These are phyloP conservation scores for Myotis vivesi DNA, from an alignment of 2,797 vertebrate species.

Conservation along the genomic window DNA sequence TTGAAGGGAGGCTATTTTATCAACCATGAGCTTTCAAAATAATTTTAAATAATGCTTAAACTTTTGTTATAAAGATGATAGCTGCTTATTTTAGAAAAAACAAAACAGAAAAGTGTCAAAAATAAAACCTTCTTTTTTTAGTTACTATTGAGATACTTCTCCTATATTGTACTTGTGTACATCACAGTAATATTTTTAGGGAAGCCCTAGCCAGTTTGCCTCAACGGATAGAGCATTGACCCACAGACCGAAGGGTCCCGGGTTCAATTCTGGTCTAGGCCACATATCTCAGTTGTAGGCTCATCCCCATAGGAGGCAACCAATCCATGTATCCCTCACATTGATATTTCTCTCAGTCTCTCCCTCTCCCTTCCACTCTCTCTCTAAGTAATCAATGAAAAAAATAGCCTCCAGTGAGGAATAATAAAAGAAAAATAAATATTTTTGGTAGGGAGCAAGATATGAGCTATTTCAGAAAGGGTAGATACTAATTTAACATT, in stretches of 20 bases:
- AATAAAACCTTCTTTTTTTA: not conserved
- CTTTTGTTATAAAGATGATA: not conserved
- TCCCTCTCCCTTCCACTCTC: no score
- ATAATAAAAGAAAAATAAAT: no score
- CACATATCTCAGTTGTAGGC: no score
- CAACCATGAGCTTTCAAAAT: not conserved
- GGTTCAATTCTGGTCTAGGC: no score
- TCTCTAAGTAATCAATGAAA: no score
- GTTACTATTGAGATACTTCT: not conserved
- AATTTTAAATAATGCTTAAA: slow-evolving; percentile 18
- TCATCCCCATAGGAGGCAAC: no score
- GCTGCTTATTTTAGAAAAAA: not conserved
- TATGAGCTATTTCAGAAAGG: not conserved
- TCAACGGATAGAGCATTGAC: no score
- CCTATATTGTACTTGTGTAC: not conserved
- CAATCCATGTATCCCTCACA: no score
- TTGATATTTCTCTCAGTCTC: no score
- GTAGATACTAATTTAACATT: not conserved
- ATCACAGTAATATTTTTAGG: not conserved
- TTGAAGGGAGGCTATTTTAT: not conserved
- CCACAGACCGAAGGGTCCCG: no score
- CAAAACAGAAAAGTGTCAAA: not conserved
- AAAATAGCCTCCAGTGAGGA: no score
- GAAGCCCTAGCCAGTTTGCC: no score
- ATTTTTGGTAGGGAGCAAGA: not conserved